Evolutionary conservation across 2,888 invertebrate species (phyloP).

Genomic region (Drosophila ustulata): DNA sequence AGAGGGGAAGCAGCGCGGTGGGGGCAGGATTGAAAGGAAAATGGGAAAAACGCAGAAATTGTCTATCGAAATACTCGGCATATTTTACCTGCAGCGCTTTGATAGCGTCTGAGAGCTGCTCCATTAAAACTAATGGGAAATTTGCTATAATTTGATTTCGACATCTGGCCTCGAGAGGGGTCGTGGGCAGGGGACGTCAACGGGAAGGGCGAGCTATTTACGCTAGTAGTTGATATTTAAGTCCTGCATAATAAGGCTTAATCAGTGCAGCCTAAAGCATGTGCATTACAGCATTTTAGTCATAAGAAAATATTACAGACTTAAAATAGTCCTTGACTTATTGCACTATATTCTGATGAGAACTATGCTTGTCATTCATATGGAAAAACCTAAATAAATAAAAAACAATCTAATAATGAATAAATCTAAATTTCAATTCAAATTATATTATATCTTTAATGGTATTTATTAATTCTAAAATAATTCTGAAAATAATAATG

Average conservation of each 20-base stretch:
- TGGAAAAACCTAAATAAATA: too few relatives aligned
- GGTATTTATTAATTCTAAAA: too few relatives aligned
- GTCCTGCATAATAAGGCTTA: background rate
- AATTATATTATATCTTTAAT: too few relatives aligned
- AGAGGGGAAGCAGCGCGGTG: background rate
- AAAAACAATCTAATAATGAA: too few relatives aligned
- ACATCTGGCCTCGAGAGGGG: conserved; percentile 23
- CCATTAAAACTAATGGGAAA: conserved; percentile 81
- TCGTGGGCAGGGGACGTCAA: too few relatives aligned
- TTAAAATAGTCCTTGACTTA: too few relatives aligned
- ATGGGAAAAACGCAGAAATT: conserved; percentile 55
- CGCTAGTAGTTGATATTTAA: conserved; percentile 6
- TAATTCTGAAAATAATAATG: too few relatives aligned
- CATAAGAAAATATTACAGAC: too few relatives aligned
- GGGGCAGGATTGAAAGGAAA: conserved; percentile 44
- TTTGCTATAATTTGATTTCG: conserved; percentile 80
- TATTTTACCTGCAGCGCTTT: conserved; percentile 73
- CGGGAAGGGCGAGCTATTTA: background rate
- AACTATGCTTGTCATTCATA: too few relatives aligned
- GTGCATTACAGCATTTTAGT: background rate
- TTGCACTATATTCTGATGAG: too few relatives aligned
- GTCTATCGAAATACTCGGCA: conserved; percentile 72
- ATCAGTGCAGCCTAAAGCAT: background rate
- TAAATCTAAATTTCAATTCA: too few relatives aligned
- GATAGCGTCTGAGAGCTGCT: conserved; percentile 61